Evolutionary conservation across 2,113 vertebrate genomes (phyloP).

Genomic region (Ochotona curzoniae): DNA sequence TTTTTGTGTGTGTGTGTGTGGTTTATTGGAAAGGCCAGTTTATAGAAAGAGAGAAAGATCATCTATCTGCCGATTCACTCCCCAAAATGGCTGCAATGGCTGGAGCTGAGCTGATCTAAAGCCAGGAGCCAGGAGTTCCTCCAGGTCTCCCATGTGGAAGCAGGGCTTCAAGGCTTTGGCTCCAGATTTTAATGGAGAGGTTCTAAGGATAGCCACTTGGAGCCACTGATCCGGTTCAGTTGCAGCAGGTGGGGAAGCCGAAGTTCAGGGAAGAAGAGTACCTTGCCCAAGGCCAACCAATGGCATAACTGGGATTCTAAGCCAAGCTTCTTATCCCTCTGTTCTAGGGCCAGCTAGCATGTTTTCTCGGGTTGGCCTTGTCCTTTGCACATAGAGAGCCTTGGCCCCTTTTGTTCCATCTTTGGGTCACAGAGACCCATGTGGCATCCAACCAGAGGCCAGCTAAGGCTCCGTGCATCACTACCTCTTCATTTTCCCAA

Average conservation of each 20-base stretch:
- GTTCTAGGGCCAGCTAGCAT: not conserved
- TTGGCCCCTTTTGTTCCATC: not conserved
- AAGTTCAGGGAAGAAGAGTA: not conserved
- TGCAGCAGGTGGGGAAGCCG: not conserved
- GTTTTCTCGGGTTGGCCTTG: not conserved
- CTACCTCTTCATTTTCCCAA: not conserved
- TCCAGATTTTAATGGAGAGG: too few relatives aligned
- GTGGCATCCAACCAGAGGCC: not conserved
- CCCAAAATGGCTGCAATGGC: too few relatives aligned
- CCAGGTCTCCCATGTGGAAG: too few relatives aligned
- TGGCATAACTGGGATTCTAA: rapidly evolving
- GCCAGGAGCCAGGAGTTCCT: too few relatives aligned
- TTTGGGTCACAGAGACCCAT: not conserved
- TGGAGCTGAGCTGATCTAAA: too few relatives aligned
- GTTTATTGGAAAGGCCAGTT: too few relatives aligned
- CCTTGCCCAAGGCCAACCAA: not conserved
- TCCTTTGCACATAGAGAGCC: not conserved
- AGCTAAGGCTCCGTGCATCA: too few relatives aligned
- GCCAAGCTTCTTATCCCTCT: not conserved
- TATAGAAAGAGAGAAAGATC: too few relatives aligned
- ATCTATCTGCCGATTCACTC: too few relatives aligned
- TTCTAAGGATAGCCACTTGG: not conserved
- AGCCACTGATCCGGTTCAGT: not conserved
- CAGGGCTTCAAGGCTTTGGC: too few relatives aligned
- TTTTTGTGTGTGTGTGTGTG: too few relatives aligned